These are phyloP conservation scores for Daubentonia madagascariensis DNA, from an alignment of 2,113 vertebrate genomes.

Conservation along the genomic window DNA sequence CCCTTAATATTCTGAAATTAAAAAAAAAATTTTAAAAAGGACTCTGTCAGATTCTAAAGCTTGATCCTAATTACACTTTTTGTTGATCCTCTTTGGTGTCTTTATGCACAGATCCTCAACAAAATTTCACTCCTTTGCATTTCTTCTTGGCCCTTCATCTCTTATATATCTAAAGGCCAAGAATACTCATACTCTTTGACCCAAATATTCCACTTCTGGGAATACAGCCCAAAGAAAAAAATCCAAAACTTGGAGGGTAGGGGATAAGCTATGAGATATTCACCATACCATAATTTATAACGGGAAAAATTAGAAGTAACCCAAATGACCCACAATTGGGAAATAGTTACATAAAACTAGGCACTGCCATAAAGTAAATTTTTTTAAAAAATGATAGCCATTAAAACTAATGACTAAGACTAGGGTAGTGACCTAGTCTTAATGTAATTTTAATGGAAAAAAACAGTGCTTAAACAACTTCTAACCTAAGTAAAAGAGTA, in stretches of 20 bases:
- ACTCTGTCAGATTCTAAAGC: background rate
- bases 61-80: background rate
- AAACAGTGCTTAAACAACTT: background rate
- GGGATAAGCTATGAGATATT: background rate
- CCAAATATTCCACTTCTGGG: background rate
- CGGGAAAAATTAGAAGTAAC: conserved; percentile 32
- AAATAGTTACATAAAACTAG: conserved; percentile 26
- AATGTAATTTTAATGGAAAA: background rate
- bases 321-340: background rate
- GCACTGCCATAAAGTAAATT: background rate
- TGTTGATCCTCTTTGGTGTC: background rate
- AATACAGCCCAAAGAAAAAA: background rate
- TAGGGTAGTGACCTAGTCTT: background rate
- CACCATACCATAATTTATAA: background rate
- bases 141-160: background rate
- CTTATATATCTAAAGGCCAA: background rate
- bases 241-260: background rate
- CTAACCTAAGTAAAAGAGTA: conserved; percentile 2
- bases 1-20: too few species aligned
- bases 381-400: background rate
- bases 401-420: conserved; percentile 37
- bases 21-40: background rate
- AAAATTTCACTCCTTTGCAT: background rate
- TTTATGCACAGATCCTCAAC: background rate
- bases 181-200: background rate